Conservation (phyloP, 2,113 vertebrate species). For the Sialia sialis region DNA sequence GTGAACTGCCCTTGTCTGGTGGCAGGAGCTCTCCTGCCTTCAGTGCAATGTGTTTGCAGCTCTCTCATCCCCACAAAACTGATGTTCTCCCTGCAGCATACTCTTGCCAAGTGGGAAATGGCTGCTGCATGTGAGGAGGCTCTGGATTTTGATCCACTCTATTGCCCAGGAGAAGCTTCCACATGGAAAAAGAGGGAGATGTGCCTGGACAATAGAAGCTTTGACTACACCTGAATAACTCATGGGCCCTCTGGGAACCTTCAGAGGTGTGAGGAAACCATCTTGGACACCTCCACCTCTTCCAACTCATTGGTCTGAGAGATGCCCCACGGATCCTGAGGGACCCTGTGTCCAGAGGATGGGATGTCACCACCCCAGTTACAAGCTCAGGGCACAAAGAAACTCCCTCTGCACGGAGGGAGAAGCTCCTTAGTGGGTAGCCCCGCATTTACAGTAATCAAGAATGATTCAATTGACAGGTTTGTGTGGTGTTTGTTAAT, state of each 20-base stretch:
- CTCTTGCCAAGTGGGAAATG: background rate
- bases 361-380: background rate
- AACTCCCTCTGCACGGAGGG: background rate
- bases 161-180: background rate
- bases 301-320: background rate
- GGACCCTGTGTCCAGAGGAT: background rate
- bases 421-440: background rate
- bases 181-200: background rate
- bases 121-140: background rate
- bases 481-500: conserved; percentile 76
- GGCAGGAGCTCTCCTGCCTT: background rate
- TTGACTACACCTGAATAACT: background rate
- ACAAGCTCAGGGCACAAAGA: background rate
- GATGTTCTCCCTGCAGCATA: background rate
- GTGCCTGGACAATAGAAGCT: background rate
- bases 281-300: background rate
- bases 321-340: background rate
- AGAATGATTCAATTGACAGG: conserved; percentile 72
- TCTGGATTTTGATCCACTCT: background rate
- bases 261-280: background rate
- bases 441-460: conserved; percentile 63
- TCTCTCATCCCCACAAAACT: background rate
- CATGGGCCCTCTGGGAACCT: background rate
- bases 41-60: background rate
- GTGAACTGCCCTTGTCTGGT: background rate